Evolutionary conservation across 1,140 invertebrate genomes (phyloP), one percentile per base, ranked within the genome.

Genomic region (Ceratina calcarata): DNA sequence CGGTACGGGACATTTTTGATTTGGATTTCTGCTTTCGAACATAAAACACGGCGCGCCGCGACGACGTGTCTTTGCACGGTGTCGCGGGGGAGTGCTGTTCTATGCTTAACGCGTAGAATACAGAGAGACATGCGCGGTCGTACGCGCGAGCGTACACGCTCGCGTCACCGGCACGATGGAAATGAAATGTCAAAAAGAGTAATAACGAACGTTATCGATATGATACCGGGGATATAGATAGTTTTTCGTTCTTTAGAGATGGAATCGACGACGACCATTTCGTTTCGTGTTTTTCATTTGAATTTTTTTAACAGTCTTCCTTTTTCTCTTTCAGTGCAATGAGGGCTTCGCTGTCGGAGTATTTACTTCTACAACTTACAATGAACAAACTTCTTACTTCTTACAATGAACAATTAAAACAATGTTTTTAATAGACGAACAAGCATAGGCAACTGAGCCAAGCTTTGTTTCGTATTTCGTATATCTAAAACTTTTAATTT

Each of bases 101-200:
- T 74, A 65, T 67, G 78, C 62, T 79, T 79, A 79, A 62, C 49
- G 22, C 45, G 76, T 60, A 45, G 51, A 15, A 20, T 24, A 27
- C 16, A 57, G 53, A 55, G 68, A 62, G 18, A 32, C 55, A 57
- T 16, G 55, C 55, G 55, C 15, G 37, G 18, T 22, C 55, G 13
- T 16, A 13, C 55, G 55, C 15, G 37, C 6, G 22, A 12, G 32
- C 12, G 18, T 49, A 15, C 67, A 12, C 55, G 49, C 4, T 57
- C 27, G 27, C 15, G 16, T 1, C 27, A 18, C 57, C 24, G 18
- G 55, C 16, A 53, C 27, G 58, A 71, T 78, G 76, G 76, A 78
- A 78, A 78, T 78, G 76, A 78, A 78, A 78, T 78, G 76, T 78
- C 76, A 78, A 78, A 78, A 78, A 78, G 76, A 78, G 68, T 78